These are phyloP conservation scores for Parauchenoglanis punctatus DNA, from an alignment of 2,797 vertebrate species.

Conservation along the genomic window DNA sequence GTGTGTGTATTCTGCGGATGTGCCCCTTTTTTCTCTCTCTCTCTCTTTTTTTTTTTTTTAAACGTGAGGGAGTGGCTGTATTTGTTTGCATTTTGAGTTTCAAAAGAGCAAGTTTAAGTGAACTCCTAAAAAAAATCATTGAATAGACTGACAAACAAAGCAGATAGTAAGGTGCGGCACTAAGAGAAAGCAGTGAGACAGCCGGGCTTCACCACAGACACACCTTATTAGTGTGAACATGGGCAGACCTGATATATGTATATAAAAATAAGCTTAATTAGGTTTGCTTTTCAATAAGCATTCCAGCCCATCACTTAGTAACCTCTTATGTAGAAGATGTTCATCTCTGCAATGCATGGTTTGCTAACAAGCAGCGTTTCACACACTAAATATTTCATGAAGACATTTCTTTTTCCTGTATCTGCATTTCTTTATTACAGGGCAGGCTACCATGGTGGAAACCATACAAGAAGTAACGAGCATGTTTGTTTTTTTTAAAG, in stretches of 20 bases:
- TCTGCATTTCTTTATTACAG: slow-evolving; percentile 28
- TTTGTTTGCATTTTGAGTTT: slow-evolving; percentile 32
- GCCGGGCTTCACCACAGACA: neutral
- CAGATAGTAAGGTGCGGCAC: slow-evolving; percentile 8
- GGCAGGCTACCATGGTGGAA: slow-evolving; percentile 9
- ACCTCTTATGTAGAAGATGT: slow-evolving; percentile 63
- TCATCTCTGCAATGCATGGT: slow-evolving; percentile 64
- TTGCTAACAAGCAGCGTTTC: slow-evolving; percentile 62
- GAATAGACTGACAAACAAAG: slow-evolving; percentile 27
- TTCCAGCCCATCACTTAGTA: slow-evolving; percentile 24
- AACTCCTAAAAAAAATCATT: neutral
- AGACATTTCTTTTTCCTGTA: slow-evolving; percentile 46
- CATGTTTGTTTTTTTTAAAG: neutral
- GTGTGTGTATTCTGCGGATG: neutral
- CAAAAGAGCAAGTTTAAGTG: slow-evolving; percentile 4
- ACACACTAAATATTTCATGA: slow-evolving; percentile 69
- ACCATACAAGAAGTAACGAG: slow-evolving; percentile 21
- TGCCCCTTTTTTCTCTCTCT: too few species aligned
- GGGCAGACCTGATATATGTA: neutral
- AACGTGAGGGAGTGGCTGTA: slow-evolving; percentile 8
- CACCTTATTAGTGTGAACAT: neutral
- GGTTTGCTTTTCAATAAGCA: neutral
- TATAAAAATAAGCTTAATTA: neutral
- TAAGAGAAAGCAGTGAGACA: neutral
- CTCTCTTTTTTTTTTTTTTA: neutral